Conservation (phyloP, 2,888 invertebrate species). For the Kryphioiulus occultus region DNA sequence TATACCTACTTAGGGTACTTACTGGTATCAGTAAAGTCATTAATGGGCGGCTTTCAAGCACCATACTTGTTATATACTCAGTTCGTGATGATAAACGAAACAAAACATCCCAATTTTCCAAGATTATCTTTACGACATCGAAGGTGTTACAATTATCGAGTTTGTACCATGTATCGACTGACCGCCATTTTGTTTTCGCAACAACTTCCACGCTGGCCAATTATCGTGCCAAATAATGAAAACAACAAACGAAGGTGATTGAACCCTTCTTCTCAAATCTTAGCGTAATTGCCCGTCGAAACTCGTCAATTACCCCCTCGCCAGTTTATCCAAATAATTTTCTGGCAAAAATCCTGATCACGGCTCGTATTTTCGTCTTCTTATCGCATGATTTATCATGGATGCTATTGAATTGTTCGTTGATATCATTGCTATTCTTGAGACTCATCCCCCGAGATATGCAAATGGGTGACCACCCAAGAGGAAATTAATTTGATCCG, state of each 20-base stretch:
- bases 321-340: not conserved
- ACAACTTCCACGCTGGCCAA: not conserved
- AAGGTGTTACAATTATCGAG: conserved; percentile 27
- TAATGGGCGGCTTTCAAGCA: too few relatives aligned
- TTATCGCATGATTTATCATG: conserved; percentile 19
- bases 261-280: not conserved
- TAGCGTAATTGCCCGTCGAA: not conserved
- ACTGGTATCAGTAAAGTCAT: too few relatives aligned
- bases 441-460: not conserved
- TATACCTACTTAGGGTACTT: too few relatives aligned
- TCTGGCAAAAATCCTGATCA: not conserved
- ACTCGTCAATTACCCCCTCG: not conserved
- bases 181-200: not conserved
- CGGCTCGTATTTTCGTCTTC: not conserved
- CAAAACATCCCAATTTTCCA: not conserved
- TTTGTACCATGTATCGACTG: conserved; percentile 2
- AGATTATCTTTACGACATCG: not conserved
- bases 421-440: not conserved
- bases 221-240: not conserved
- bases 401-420: not conserved
- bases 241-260: conserved; percentile 24
- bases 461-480: not conserved
- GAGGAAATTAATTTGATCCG: conserved; percentile 20
- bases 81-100: not conserved
- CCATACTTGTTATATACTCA: too few relatives aligned